Percentiles rank a stretch among this genome's conserved stretches.
phyloP scores from a whole-genome alignment of 1,140 invertebrate species.

The Asbolus verrucosus region DNA sequence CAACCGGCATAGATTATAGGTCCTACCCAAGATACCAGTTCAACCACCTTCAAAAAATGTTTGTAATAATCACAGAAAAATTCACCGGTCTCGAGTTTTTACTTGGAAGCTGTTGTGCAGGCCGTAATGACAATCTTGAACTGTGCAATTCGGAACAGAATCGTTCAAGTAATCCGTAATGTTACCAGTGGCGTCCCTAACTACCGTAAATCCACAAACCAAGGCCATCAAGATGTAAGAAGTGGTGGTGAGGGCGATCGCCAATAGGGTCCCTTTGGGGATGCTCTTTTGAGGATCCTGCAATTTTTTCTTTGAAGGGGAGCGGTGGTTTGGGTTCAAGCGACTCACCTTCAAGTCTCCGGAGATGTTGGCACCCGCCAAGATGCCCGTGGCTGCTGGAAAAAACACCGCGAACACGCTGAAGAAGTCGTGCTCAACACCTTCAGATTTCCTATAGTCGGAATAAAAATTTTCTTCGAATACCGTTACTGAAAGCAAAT shows the following conservation, averaged over 20 bases:
- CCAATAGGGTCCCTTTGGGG: conserved; percentile 90
- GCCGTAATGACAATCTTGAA: conserved; percentile 76
- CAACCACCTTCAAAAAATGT: too few relatives aligned
- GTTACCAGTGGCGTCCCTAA: conserved; percentile 82
- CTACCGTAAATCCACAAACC: conserved; percentile 78
- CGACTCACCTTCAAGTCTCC: conserved; percentile 86
- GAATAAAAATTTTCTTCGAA: conserved; percentile 80
- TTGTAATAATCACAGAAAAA: too few relatives aligned
- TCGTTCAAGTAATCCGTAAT: conserved; percentile 60
- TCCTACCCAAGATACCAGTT: conserved; percentile 88
- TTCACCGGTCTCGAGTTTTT: too few relatives aligned
- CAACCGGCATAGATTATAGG: conserved; percentile 96
- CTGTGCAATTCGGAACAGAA: conserved; percentile 50
- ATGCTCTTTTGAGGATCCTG: conserved; percentile 93
- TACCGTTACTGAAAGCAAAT: conserved; percentile 74
- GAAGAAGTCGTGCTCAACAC: conserved; percentile 86
- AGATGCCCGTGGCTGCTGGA: conserved; percentile 95
- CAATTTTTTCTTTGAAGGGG: too few relatives aligned
- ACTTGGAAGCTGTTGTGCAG: conserved; percentile 86
- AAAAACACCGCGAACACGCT: conserved; percentile 97
- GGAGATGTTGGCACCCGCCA: conserved; percentile 94
- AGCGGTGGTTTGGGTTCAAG: too few relatives aligned
- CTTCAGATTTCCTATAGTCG: conserved; percentile 79
- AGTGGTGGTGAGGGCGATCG: conserved; percentile 85
- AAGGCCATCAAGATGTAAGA: conserved; percentile 89